A percentile compares a stretch with the other conserved stretches of the same genome.
These are phyloP conservation scores for Drosophila incognita DNA, from an alignment of 2,888 invertebrate species.

Conservation along the genomic window DNA sequence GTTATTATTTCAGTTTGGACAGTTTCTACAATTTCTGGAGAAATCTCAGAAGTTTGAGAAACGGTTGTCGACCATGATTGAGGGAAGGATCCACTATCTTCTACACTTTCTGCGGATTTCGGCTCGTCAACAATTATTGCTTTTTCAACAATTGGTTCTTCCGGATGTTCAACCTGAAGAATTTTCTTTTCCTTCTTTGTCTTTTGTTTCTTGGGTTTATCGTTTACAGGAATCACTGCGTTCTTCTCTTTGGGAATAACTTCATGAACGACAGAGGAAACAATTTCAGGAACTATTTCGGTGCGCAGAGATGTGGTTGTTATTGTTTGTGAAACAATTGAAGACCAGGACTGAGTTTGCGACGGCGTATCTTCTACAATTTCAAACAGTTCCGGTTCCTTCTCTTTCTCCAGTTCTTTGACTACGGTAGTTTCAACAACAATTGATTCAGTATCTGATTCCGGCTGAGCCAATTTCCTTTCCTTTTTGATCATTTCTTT, in stretches of 20 bases:
- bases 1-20: background rate
- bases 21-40: conserved; percentile 1
- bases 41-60: conserved; percentile 27
- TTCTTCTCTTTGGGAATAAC: conserved; percentile 4
- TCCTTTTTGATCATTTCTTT: conserved; percentile 54
- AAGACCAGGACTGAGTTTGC: conserved; percentile 53
- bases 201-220: conserved; percentile 36
- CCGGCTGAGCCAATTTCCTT: conserved; percentile 25
- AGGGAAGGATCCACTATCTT: background rate
- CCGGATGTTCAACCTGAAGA: background rate
- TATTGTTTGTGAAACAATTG: conserved; percentile 42
- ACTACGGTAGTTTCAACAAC: conserved; percentile 7
- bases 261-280: background rate
- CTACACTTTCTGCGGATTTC: conserved; percentile 1
- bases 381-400: conserved; percentile 11
- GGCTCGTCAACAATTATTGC: background rate
- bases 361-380: background rate
- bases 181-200: conserved; percentile 38
- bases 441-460: background rate
- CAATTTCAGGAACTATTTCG: conserved; percentile 2
- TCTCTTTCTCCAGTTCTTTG: conserved; percentile 7
- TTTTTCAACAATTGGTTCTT: conserved; percentile 6
- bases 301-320: conserved; percentile 2
- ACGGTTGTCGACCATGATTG: conserved; percentile 47
- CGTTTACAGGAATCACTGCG: conserved; percentile 5